A percentile compares a stretch with the other conserved stretches of the same genome.
Evolutionary conservation across 2,888 invertebrate species (phyloP).

Genomic region (Tyria jacobaeae): DNA sequence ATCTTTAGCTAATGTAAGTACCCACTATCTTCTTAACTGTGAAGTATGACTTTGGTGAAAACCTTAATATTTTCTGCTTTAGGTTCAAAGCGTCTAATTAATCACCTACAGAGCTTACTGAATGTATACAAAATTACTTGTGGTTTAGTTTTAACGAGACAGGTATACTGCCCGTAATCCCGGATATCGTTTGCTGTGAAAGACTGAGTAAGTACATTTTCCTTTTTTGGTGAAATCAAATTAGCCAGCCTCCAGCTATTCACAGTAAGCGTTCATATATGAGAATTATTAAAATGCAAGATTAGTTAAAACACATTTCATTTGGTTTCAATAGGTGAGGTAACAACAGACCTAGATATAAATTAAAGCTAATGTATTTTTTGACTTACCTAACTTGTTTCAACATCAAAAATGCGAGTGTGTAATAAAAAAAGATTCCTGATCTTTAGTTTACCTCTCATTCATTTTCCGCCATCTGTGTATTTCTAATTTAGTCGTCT

Average conservation of each 20-base stretch:
- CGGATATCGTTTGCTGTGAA: not conserved
- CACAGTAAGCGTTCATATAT: too few species aligned
- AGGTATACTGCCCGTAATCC: not conserved
- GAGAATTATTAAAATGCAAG: not conserved
- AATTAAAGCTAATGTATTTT: too few species aligned
- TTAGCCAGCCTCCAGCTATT: too few species aligned
- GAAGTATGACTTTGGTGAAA: constrained; percentile 32
- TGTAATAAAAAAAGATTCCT: not conserved
- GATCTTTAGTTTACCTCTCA: not conserved
- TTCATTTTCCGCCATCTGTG: not conserved
- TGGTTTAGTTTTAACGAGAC: not conserved
- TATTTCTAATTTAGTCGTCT: not conserved
- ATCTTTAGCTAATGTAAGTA: constrained; percentile 57
- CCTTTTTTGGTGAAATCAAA: not conserved
- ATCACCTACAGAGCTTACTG: not conserved
- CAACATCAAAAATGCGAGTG: not conserved
- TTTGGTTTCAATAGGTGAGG: not conserved
- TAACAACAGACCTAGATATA: too few species aligned
- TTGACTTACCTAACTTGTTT: not conserved
- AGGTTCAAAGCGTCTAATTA: not conserved
- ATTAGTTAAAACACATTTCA: not conserved
- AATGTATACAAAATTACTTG: not conserved
- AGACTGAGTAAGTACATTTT: not conserved
- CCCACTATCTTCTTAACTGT: constrained; percentile 44
- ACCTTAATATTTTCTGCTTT: constrained; percentile 8